phyloP scores from a whole-genome alignment of 1,140 invertebrate genomes.

The Heliothis virescens region DNA sequence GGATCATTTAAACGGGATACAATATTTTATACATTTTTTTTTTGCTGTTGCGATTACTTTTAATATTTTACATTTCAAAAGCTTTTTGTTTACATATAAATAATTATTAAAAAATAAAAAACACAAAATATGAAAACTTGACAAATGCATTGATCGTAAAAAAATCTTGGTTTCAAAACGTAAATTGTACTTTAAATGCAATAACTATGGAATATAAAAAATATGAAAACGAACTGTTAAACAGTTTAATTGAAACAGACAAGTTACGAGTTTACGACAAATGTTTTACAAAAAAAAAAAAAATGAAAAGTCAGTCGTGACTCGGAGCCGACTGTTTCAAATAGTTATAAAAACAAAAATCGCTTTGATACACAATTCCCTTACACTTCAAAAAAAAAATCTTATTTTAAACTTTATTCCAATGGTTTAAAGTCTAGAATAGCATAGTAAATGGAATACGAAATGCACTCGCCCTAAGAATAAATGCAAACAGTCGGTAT shows the following conservation, averaged over 20 bases:
- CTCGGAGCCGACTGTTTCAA: constrained; percentile 35
- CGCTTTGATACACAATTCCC: constrained; percentile 44
- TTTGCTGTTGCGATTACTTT: background rate
- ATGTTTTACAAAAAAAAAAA: constrained; percentile 16
- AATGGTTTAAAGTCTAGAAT: constrained; percentile 3
- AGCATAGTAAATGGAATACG: background rate
- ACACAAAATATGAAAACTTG: background rate
- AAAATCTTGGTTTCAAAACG: background rate
- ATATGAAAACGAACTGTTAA: background rate
- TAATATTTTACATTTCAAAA: constrained; percentile 10
- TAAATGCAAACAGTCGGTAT: constrained; percentile 30
- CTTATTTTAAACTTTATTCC: constrained; percentile 13
- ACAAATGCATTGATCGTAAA: constrained; percentile 15
- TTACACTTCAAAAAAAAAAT: constrained; percentile 10
- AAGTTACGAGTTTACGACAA: constrained; percentile 17
- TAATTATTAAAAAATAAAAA: background rate
- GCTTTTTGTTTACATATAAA: background rate
- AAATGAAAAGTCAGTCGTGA: constrained; percentile 20
- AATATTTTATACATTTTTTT: constrained; percentile 27
- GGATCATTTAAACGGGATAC: constrained; percentile 2
- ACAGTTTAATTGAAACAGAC: constrained; percentile 1
- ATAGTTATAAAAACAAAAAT: constrained; percentile 45
- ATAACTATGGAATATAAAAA: constrained; percentile 24
- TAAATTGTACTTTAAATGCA: constrained; percentile 29
- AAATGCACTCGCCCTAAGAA: constrained; percentile 40